A percentile compares a stretch with the other conserved stretches of the same genome.
phyloP scores from a whole-genome alignment of 2,888 invertebrate genomes.

The Macaria liturata region DNA sequence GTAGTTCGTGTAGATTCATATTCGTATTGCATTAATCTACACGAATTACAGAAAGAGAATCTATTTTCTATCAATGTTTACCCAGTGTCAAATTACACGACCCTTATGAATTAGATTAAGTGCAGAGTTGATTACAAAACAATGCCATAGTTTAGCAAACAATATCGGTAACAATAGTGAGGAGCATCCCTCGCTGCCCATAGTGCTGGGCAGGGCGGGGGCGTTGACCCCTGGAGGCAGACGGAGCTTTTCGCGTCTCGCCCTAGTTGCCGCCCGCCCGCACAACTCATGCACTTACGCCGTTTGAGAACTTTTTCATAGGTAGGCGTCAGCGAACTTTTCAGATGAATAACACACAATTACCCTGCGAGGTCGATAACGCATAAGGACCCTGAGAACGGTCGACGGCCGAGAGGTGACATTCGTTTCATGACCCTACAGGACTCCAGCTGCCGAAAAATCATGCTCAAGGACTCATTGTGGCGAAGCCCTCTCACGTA shows the following conservation, averaged over 20 bases:
- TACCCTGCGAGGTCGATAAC: conserved; percentile 15
- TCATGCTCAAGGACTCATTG: conserved; percentile 49
- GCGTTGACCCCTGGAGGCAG: conserved; percentile 73
- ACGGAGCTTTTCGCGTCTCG: conserved; percentile 77
- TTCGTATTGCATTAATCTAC: too few species aligned
- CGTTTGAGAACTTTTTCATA: conserved; percentile 26
- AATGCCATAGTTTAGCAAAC: conserved; percentile 45
- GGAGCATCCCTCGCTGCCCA: conserved; percentile 60
- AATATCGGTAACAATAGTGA: conserved; percentile 66
- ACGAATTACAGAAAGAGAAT: too few species aligned
- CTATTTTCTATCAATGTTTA: too few species aligned
- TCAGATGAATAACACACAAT: conserved; percentile 17
- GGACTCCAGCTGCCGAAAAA: conserved; percentile 37
- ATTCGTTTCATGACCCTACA: conserved; percentile 31
- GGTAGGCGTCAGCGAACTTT: conserved; percentile 5
- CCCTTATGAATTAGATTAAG: conserved; percentile 21
- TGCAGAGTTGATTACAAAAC: conserved; percentile 19
- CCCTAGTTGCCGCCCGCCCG: conserved; percentile 76
- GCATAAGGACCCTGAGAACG: conserved; percentile 17
- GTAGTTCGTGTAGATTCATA: too few species aligned
- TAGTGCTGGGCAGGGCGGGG: conserved; percentile 73
- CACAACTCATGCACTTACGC: conserved; percentile 51
- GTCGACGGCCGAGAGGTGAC: conserved; percentile 27
- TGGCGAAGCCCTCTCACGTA: conserved; percentile 26
- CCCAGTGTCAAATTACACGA: conserved; percentile 3